Evolutionary conservation across 1,140 invertebrate species (phyloP), one percentile per base, ranked within the genome.

Genomic region (Trachymyrmex cornetzi): DNA sequence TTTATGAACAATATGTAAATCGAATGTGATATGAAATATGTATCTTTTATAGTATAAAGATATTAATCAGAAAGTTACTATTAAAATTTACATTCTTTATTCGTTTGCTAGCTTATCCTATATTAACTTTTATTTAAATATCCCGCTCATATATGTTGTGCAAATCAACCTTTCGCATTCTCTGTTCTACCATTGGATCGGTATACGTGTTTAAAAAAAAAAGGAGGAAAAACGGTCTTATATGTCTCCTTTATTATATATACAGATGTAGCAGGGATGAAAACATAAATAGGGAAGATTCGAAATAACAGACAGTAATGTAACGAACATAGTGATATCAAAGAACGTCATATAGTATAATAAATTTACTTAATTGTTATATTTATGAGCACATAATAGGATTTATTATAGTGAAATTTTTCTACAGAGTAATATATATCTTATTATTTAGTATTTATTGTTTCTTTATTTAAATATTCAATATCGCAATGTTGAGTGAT

Each of bases 281-380:
- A 82, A 86, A 93, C 87, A 94, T 93, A 94, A 94, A 93, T 93
- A 94, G 79, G 79, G 50, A 81, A 48, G 55, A 89, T 90, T 90
- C 92, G 88, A 88, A 94, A 90, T 48, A 72, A 79, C 75, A 72
- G 86, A 53, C 63, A 91, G 90, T 85, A 89, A 90, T 91, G 85
- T 94, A 94, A 93, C 91, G 90, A 91, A 89, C 86, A 59, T 87
- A 92, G 57, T 86, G 72, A 81, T 63, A 86, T 57, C 82, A 90
- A 55, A 77, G 80, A 72, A 88, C 53, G 79, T 88, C 22, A 12
- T 66, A 44, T 57, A 87, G 86, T 77, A 86, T 57, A 85, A 88
- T 77, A 86, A 80, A 44, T 82, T 90, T 50, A 24, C 74, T 59
- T 77, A 44, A 55, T 24, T 86, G 80, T 81, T 85, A 77, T 61